Conservation (phyloP, 2,797 vertebrate species). For the Silurus lanzhouensis region DNA sequence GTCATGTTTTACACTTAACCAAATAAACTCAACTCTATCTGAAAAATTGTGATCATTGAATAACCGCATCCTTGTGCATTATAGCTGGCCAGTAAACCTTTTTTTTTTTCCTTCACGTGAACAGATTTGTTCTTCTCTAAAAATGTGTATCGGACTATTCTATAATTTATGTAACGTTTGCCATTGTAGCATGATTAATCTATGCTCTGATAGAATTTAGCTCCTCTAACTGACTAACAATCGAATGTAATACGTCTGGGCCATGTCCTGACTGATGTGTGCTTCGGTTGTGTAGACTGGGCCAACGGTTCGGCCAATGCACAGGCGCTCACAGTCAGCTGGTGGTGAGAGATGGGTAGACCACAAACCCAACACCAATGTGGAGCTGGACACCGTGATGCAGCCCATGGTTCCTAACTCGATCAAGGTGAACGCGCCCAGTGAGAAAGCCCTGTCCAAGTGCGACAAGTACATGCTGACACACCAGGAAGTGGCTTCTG, state of each 20-base stretch:
- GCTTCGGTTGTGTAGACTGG: conserved; percentile 76
- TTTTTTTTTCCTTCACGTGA: background rate
- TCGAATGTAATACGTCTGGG: background rate
- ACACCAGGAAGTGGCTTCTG: conserved; percentile 93
- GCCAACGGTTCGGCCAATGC: conserved; percentile 74
- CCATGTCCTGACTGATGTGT: conserved; percentile 42
- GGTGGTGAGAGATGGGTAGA: conserved; percentile 93
- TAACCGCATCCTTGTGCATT: background rate
- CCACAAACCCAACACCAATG: conserved; percentile 84
- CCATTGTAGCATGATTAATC: conserved; percentile 57
- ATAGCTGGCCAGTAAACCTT: background rate
- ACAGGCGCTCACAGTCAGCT: conserved; percentile 87
- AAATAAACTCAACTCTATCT: conserved; percentile 48
- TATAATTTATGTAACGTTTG: background rate
- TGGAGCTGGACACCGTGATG: conserved; percentile 90
- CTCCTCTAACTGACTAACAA: conserved; percentile 31
- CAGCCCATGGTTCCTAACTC: conserved; percentile 87
- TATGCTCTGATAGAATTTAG: conserved; percentile 55
- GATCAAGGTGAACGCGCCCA: conserved; percentile 87
- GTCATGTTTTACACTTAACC: conserved; percentile 35
- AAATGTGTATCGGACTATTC: background rate
- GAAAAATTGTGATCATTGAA: conserved; percentile 12
- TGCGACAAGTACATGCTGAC: conserved; percentile 96
- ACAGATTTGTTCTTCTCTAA: background rate
- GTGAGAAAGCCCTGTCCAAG: conserved; percentile 87